Evolutionary conservation across 2,888 invertebrate genomes (phyloP), one percentile per base, ranked within the genome.

Genomic region (Onthophagus sagittarius): DNA sequence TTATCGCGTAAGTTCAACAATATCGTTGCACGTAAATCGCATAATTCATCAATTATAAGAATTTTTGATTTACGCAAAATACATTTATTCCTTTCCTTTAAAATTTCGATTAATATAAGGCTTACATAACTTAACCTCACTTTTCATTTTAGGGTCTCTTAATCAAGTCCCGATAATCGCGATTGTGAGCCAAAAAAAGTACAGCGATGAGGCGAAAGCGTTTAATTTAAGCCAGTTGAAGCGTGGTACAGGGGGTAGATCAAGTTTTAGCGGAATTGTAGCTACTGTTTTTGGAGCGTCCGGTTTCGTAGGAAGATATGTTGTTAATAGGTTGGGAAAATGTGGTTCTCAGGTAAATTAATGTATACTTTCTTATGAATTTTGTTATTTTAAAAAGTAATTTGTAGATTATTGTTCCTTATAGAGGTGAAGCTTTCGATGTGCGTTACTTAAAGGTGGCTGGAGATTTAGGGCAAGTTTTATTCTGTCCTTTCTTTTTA

Each of bases 251-350:
- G 96, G 96, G 11, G 99, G 98, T 14, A 91, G 99, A 53, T 94
- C 94, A 79, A 98, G 98, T 82, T 99, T 99, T 85, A 99, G 94
- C 86, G 99, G 99, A 0, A 89, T 95, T 72, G 97, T 99, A 1
- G 97, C 96, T n/a, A 99, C 99, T n/a, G 94, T 99, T 0, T 98
- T 99, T 84, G 99, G 99, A 71, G 91, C 91, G 73, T 92, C 92
- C 53, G 99, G 99, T 0, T 96, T 96, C 82, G 86, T 98, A 0
- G 99, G 99, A 0, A 88, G 91, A 77, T 92, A 93, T 87, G 90
- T 99, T 13, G 92, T 94, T 84, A 98, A 97, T 83, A 91, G 92
- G 81, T 87, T 99, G 72, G 99, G 98, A 80, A 96, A 94, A 86
- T 89, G 89, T 78, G 95, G 96, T 14, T 89, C 92, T 0, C 96